phyloP scores from a whole-genome alignment of 2,113 vertebrate species.

The Cololabis saira region DNA sequence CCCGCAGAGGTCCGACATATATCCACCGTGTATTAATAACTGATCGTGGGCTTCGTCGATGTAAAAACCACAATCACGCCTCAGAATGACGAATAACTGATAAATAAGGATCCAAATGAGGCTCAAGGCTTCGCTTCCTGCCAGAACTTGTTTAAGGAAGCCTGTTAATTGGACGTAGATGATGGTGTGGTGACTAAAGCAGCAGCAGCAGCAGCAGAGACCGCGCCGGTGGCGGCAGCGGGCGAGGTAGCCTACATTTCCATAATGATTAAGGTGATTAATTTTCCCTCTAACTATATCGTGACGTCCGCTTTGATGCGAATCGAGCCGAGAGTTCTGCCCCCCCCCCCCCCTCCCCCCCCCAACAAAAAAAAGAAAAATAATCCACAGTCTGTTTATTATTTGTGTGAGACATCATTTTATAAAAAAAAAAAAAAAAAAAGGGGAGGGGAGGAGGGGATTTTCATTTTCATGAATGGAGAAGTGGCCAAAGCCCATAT shows the following conservation, averaged over 20 bases:
- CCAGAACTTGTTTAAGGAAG: conserved; percentile 69
- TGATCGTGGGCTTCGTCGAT: conserved; percentile 41
- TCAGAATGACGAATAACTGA: conserved; percentile 56
- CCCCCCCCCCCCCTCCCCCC: no score
- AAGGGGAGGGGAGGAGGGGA: no score
- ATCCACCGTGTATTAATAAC: conserved; percentile 60
- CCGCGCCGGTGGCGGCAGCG: conserved; percentile 22
- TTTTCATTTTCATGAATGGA: no score
- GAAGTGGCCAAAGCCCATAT: conserved; percentile 10
- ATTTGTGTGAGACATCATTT: conserved; percentile 31
- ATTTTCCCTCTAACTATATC: conserved; percentile 64
- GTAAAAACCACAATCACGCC: conserved; percentile 36
- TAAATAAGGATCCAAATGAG: conserved; percentile 59
- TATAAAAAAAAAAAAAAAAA: not conserved
- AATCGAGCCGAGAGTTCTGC: conserved; percentile 46
- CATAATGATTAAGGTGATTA: conserved; percentile 66
- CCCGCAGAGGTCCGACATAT: conserved; percentile 60
- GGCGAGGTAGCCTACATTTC: conserved; percentile 48
- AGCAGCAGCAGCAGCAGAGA: conserved; percentile 22
- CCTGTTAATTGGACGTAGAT: conserved; percentile 73
- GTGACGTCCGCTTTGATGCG: conserved; percentile 35
- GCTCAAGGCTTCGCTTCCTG: conserved; percentile 36
- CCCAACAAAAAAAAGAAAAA: no score
- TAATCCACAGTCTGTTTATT: conserved; percentile 60
- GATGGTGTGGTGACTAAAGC: conserved; percentile 71